phyloP scores from a whole-genome alignment of 2,888 invertebrate genomes.

The Cephus spinipes region DNA sequence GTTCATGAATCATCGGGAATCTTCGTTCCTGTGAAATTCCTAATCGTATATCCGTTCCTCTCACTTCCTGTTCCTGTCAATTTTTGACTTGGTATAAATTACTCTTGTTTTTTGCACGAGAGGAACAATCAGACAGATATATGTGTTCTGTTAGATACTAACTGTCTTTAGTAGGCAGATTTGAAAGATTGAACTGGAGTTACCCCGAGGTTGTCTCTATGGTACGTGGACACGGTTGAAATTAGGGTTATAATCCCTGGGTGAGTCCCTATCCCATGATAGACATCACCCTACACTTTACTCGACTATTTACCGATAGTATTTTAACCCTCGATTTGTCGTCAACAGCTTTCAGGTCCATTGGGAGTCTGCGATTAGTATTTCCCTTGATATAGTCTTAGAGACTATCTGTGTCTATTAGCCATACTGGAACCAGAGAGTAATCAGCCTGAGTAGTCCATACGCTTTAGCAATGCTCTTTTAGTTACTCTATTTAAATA shows the following conservation, averaged over 20 bases:
- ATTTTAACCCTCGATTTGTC: conserved; percentile 68
- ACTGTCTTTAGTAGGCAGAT: background rate
- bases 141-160: background rate
- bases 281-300: conserved; percentile 45
- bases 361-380: conserved; percentile 48
- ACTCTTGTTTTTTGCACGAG: background rate
- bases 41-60: background rate
- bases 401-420: background rate
- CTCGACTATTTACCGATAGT: conserved; percentile 63
- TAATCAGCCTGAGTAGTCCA: background rate
- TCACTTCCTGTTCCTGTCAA: background rate
- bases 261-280: conserved; percentile 47
- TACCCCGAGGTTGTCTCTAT: background rate
- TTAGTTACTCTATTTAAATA: background rate
- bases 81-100: background rate
- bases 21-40: background rate
- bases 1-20: background rate
- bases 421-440: background rate
- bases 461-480: background rate
- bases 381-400: background rate
- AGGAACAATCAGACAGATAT: background rate
- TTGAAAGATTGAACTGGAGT: background rate
- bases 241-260: conserved; percentile 66
- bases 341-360: conserved; percentile 64
- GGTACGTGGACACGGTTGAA: conserved; percentile 38